These are phyloP conservation scores for Onychostoma macrolepis DNA, from an alignment of 2,113 vertebrate species.

Conservation along the genomic window DNA sequence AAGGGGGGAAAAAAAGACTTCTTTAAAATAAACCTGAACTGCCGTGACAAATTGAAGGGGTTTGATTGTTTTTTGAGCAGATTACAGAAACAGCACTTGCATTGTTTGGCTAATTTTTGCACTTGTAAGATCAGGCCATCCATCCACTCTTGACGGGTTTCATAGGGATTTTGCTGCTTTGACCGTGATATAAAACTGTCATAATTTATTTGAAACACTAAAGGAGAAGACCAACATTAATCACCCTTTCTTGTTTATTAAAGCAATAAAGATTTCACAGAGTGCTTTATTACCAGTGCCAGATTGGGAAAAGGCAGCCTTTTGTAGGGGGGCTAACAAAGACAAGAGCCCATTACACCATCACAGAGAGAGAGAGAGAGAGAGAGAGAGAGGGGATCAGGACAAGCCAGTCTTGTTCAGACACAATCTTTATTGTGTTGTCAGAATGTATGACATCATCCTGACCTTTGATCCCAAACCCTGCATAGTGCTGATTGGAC, in stretches of 20 bases:
- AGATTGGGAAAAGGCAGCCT: conserved; percentile 69
- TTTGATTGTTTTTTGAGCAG: conserved; percentile 50
- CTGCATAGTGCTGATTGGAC: conserved; percentile 72
- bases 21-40: conserved; percentile 51
- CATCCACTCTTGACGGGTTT: conserved; percentile 73
- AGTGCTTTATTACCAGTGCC: conserved; percentile 77
- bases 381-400: conserved; percentile 18
- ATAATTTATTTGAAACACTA: conserved; percentile 82
- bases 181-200: conserved; percentile 81
- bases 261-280: conserved; percentile 83
- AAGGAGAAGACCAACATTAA: conserved; percentile 82
- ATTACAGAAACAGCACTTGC: conserved; percentile 52
- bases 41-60: conserved; percentile 57
- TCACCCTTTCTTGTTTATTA: conserved; percentile 83
- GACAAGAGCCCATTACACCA: conserved; percentile 55
- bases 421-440: conserved; percentile 72
- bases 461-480: conserved; percentile 69
- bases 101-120: conserved; percentile 69
- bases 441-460: conserved; percentile 77
- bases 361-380: conserved; percentile 36
- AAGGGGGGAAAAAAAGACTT: neutral
- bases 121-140: conserved; percentile 59
- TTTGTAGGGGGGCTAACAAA: conserved; percentile 50
- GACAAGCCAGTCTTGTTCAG: conserved; percentile 44
- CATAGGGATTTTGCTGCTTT: conserved; percentile 74